Evolutionary conservation across 2,797 vertebrate genomes (phyloP).

Genomic region (Spinus olivaceus): DNA sequence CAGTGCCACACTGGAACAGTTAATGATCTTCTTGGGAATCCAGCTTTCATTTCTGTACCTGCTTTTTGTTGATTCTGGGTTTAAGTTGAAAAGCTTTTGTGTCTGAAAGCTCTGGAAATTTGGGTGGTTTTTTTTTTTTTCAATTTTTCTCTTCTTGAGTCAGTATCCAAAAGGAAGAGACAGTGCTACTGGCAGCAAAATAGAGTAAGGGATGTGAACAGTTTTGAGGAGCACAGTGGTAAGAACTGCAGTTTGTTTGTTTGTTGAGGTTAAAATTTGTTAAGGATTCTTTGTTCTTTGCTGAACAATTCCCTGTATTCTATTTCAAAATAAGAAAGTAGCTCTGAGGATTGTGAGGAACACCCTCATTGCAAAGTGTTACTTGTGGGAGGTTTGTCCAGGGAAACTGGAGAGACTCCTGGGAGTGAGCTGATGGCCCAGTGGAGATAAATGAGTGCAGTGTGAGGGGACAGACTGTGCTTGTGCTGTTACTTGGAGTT

Average conservation of each 20-base stretch:
- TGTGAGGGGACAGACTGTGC: background rate
- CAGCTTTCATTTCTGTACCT: background rate
- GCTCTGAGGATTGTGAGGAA: background rate
- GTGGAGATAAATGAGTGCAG: background rate
- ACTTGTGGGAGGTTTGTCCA: background rate
- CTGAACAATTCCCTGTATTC: background rate
- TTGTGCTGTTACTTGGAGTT: background rate
- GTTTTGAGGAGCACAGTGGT: background rate
- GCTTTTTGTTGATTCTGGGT: background rate
- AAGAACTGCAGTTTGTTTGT: background rate
- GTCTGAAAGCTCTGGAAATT: background rate
- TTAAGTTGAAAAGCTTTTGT: background rate
- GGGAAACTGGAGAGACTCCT: background rate
- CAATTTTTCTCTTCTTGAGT: background rate
- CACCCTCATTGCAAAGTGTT: background rate
- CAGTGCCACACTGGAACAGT: background rate
- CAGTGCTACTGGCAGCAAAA: background rate
- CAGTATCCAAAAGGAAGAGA: background rate
- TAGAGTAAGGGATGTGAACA: background rate
- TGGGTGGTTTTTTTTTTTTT: background rate
- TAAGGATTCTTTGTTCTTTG: background rate
- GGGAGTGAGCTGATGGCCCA: background rate
- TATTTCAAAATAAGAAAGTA: background rate
- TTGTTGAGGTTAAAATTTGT: background rate
- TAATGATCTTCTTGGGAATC: background rate